Evolutionary conservation across 2,797 vertebrate species (phyloP).

Genomic region (Channallabes apus): DNA sequence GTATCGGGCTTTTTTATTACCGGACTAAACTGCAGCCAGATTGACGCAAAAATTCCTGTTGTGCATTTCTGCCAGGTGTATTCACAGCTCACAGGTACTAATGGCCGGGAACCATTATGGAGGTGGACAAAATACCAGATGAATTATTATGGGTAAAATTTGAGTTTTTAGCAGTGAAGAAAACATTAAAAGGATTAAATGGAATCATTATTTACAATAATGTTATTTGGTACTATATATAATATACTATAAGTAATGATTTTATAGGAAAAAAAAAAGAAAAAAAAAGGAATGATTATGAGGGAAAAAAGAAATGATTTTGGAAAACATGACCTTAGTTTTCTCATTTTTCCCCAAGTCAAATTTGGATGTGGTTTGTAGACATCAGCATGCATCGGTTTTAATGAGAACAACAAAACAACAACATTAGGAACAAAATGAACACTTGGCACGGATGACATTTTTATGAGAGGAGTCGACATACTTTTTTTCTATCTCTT

Average conservation of each 20-base stretch:
- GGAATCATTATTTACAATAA: neutral
- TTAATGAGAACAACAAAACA: too few relatives aligned
- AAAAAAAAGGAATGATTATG: neutral
- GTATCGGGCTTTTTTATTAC: neutral
- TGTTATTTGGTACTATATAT: neutral
- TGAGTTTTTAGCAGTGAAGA: neutral
- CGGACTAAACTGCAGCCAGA: conserved; percentile 25
- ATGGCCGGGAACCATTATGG: neutral
- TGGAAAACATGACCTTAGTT: neutral
- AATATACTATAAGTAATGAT: neutral
- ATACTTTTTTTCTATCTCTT: neutral
- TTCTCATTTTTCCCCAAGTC: too few relatives aligned
- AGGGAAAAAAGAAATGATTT: neutral
- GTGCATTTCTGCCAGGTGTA: neutral
- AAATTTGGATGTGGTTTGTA: neutral
- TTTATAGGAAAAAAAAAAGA: too few relatives aligned
- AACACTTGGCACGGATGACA: neutral
- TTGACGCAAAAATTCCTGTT: conserved; percentile 8
- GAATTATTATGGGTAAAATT: neutral
- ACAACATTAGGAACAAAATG: neutral
- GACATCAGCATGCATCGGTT: neutral
- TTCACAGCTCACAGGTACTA: neutral
- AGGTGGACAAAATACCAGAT: conserved; percentile 6
- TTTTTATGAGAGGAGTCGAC: neutral
- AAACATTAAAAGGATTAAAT: neutral